phyloP scores from a whole-genome alignment of 1,140 invertebrate genomes.

The Dendroctonus ponderosae region DNA sequence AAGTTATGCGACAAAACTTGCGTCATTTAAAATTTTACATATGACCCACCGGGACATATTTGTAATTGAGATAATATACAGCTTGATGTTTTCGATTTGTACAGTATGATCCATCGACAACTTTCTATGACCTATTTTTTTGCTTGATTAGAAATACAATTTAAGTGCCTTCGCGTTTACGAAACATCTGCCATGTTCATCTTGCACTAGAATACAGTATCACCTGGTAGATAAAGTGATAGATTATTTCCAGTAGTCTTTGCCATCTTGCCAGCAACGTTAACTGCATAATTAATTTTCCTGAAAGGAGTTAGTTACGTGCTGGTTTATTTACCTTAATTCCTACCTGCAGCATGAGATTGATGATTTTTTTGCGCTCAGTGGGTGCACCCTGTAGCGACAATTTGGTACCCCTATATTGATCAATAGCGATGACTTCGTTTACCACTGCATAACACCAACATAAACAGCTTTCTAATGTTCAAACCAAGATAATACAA shows the following conservation, averaged over 20 bases:
- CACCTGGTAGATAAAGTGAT: too few relatives aligned
- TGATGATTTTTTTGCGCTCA: neutral
- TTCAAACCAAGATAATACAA: too few relatives aligned
- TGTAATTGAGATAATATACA: neutral
- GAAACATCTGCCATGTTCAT: too few relatives aligned
- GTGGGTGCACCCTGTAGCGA: conserved; percentile 2
- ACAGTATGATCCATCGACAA: too few relatives aligned
- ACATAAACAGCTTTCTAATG: conserved; percentile 15
- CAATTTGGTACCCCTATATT: conserved; percentile 11
- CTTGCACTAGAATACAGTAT: too few relatives aligned
- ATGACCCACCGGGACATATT: conserved; percentile 7
- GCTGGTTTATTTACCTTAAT: conserved; percentile 21
- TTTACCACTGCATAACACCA: conserved; percentile 8
- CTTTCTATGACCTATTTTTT: too few relatives aligned
- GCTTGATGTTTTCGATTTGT: too few relatives aligned
- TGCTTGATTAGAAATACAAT: too few relatives aligned
- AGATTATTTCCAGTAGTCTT: too few relatives aligned
- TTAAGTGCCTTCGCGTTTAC: too few relatives aligned
- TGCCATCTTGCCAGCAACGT: neutral
- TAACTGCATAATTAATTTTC: conserved; percentile 11
- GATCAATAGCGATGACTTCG: conserved; percentile 9
- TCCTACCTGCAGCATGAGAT: conserved; percentile 10
- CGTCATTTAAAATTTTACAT: conserved; percentile 17
- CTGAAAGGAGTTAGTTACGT: conserved; percentile 13
- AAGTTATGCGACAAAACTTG: conserved; percentile 20